A percentile compares a stretch with the other conserved stretches of the same genome.
These are phyloP conservation scores for Stichodactyla mertensii DNA, from an alignment of 64 coral and sea anemone genomes.

Conservation along the genomic window DNA sequence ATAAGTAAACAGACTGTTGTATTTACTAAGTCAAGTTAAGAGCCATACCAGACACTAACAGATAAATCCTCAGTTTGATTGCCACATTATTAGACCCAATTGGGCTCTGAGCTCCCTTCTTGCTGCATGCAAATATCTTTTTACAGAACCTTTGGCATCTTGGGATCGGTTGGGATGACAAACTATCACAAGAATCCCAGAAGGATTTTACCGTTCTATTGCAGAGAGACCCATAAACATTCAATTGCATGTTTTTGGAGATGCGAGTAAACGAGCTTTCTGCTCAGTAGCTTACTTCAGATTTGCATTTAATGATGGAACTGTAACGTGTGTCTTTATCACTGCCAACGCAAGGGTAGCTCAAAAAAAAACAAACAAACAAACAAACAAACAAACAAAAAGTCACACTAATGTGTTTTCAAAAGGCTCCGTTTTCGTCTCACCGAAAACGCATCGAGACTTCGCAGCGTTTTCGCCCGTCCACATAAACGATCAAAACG, in stretches of 20 bases:
- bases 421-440: too few species aligned
- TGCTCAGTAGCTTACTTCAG: slow-evolving; percentile 21
- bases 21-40: neutral
- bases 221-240: neutral
- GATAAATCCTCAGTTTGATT: neutral
- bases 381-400: too few species aligned
- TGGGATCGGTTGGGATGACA: slow-evolving; percentile 6
- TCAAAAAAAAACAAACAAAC: too few species aligned
- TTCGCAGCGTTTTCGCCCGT: too few species aligned
- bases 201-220: slow-evolving; percentile 3
- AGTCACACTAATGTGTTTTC: too few species aligned
- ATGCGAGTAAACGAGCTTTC: slow-evolving; percentile 19
- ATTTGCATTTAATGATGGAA: neutral
- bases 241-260: slow-evolving; percentile 30
- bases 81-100: slow-evolving; percentile 26
- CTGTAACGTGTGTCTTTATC: slow-evolving; percentile 3
- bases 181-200: slow-evolving; percentile 18
- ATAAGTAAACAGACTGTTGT: slow-evolving; percentile 11
- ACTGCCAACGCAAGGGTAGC: neutral
- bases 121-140: slow-evolving; percentile 9
- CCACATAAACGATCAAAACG: too few species aligned
- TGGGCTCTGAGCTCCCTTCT: slow-evolving; percentile 26
- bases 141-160: slow-evolving; percentile 16
- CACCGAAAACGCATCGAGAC: too few species aligned
- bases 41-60: neutral